These are phyloP conservation scores for Nomada ruficornis DNA, from an alignment of 2,888 invertebrate genomes.

Conservation along the genomic window DNA sequence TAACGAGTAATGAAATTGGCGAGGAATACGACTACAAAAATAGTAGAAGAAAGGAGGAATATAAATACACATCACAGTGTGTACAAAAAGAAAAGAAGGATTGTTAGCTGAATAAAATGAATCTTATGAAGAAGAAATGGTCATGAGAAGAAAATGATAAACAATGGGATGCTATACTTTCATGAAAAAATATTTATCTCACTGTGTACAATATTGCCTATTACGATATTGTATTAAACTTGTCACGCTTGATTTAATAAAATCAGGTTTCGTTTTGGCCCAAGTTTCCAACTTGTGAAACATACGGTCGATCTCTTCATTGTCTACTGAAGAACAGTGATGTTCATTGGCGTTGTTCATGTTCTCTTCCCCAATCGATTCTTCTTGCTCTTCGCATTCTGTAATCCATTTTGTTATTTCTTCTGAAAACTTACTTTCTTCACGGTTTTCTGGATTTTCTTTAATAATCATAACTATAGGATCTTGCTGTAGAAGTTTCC, in stretches of 20 bases:
- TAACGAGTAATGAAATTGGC: no score
- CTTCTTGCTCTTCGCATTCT: background rate
- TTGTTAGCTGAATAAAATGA: no score
- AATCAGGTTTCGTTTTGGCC: slow-evolving; percentile 11
- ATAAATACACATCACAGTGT: no score
- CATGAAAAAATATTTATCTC: background rate
- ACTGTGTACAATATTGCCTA: background rate
- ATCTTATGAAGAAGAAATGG: no score
- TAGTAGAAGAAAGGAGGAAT: no score
- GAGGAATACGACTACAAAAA: no score
- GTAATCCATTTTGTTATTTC: background rate
- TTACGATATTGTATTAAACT: slow-evolving; percentile 20
- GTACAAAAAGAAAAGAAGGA: no score
- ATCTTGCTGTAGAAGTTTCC: background rate
- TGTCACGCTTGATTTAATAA: slow-evolving; percentile 1
- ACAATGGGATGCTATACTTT: no score
- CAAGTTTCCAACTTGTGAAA: slow-evolving; percentile 10
- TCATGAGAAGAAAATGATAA: no score
- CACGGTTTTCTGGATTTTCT: background rate
- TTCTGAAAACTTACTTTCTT: slow-evolving; percentile 5
- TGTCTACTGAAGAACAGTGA: background rate
- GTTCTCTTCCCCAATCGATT: background rate
- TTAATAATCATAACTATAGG: no score
- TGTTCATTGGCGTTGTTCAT: background rate
- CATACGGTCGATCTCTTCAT: slow-evolving; percentile 12